Evolutionary conservation across 2,888 invertebrate genomes (phyloP), one percentile per base, ranked within the genome.

Genomic region (Coecobrya sp.): DNA sequence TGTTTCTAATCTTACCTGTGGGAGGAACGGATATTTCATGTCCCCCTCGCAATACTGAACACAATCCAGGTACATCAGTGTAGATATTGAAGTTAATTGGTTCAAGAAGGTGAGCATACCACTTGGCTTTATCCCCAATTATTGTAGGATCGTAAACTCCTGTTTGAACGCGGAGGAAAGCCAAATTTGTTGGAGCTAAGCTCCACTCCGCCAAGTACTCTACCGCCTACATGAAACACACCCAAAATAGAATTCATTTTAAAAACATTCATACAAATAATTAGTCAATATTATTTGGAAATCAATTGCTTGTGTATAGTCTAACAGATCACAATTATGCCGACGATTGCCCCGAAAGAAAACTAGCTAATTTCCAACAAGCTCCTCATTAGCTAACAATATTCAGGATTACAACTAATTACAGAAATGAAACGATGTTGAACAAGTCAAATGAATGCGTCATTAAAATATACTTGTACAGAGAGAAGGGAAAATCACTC

Each of bases 181-280:
- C 99, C 92, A 99, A 99, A 96, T 99, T 99, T 95, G 98, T 98
- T 0, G 99, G 99, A 0, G 99, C 99, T 13, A 99, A 96, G 0
- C 98, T 98, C 99, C 99, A 99, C 96, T 99, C 99, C 0, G 99
- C 99, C 94, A 99, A 97, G 96, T 99, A 99, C 96, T 99, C 99
- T 0, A 99, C 99, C 0, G 99, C 99, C 97, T 98, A 92, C 42
- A 70, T 4, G 36, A 30, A 42, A 65, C 36, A 85, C 55, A n/a
- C 0, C n/a, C 52, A 52, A 55, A 55, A 27, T 45, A 76, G 10
- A 76, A 36, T 36, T 36, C 36, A 36, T 4, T 36, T 36, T 59
- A 52, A 52, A 59, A 59, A 22, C 22, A 10, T 10, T 52, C 52
- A 52, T 52, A 7, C 36, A 36, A 4, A 52, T 52, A 52, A 52